Base-by-base conservation (phyloP, 1,140 invertebrate species). In the Parapsyche elsis region DNA sequence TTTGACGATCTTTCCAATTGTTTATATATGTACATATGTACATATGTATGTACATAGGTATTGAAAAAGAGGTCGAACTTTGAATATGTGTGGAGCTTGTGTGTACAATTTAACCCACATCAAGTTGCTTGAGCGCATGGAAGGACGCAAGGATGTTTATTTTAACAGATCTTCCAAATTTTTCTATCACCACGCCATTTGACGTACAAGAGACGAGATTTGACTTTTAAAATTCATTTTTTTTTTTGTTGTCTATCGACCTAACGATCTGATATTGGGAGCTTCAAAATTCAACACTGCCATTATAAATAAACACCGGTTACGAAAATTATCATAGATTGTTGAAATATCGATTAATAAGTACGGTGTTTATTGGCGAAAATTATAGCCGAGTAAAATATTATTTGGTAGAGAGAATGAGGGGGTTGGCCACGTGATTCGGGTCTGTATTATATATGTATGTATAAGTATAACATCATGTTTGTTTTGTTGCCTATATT, bases 401-500 rank as follows among this genome's bases (percentile, higher is more conserved):
- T 26, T 26, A 23, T 24, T n/a, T 9, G 21, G 64, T 67, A 26
- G 9, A 26, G 24, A 23, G 24, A 67, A 23, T 12, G 64, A 67
- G 24, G 49, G 38, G 26, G 24, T 38, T 16, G 21, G 26, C 21
- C 30, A 21, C 26, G 57, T 45, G 75, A 77, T 77, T 64, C 64
- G 12, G 53, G 75, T 77, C 64, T 77, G 75, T 44, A 64, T 64
- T 64, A 75, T 75, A n/a, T n/a, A n/a, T n/a, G n/a, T n/a, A n/a
- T n/a, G n/a, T n/a, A n/a, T n/a, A n/a, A n/a, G n/a, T n/a, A n/a
- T n/a, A 64, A 45, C 24, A 64, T 44, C 57, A 19, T 77, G 75
- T 77, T 77, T 77, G 75, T 77, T 77, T 77, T 77, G 75, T 77
- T 64, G 75, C 75, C 64, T 59, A 49, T 61, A 76, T 19, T n/a